phyloP scores from a whole-genome alignment of 2,113 vertebrate species.

The Tamias sibiricus region DNA sequence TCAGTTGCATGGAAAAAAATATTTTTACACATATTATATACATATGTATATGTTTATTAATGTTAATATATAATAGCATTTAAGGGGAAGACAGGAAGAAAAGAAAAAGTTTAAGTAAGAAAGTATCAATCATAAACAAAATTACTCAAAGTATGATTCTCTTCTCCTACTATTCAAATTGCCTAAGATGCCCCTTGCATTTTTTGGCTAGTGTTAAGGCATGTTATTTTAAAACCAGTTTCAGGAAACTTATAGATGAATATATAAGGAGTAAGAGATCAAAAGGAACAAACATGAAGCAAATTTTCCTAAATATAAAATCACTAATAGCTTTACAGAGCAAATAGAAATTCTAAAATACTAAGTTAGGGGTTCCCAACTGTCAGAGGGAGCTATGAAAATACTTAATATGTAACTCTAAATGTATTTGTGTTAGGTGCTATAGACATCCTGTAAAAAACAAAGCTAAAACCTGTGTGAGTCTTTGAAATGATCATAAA shows the following conservation, averaged over 20 bases:
- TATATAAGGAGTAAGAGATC: background rate
- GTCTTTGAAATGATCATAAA: background rate
- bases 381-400: background rate
- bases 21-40: no score
- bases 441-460: background rate
- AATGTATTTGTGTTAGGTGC: background rate
- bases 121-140: background rate
- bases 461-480: background rate
- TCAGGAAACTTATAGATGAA: background rate
- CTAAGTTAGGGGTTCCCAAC: background rate
- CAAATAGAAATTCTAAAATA: constrained; percentile 32
- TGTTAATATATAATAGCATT: background rate
- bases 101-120: background rate
- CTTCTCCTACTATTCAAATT: background rate
- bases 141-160: background rate
- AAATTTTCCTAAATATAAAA: constrained; percentile 38
- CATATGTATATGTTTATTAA: no score
- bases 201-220: background rate
- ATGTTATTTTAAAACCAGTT: background rate
- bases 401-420: background rate
- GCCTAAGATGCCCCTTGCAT: background rate
- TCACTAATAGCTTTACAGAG: background rate
- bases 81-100: background rate
- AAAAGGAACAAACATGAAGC: background rate
- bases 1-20: background rate